Conservation (phyloP, 2,113 vertebrate species). For the Neofelis nebulosa region DNA sequence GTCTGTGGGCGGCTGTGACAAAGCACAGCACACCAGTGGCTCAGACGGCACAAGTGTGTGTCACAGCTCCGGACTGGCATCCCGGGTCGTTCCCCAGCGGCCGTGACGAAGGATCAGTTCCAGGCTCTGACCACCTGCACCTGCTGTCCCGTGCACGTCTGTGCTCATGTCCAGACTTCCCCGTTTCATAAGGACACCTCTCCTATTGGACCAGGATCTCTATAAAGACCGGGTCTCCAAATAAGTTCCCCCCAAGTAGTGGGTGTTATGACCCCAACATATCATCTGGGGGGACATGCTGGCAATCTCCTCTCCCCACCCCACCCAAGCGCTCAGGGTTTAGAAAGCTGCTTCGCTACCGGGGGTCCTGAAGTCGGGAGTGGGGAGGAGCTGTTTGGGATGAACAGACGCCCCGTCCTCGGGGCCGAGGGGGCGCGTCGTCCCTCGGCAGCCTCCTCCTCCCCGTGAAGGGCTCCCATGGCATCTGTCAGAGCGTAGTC, state of each 20-base stretch:
- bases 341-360: rapidly evolving
- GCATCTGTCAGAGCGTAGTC: rapidly evolving
- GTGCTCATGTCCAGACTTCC: background rate
- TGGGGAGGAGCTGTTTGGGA: rapidly evolving
- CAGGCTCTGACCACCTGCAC: background rate
- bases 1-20: background rate
- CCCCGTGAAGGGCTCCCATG: background rate
- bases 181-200: too few relatives aligned
- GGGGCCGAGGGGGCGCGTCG: background rate
- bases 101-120: too few relatives aligned
- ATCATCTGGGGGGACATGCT: too few relatives aligned
- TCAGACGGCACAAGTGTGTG: rapidly evolving
- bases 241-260: rapidly evolving
- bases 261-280: background rate
- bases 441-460: background rate
- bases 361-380: background rate
- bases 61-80: rapidly evolving
- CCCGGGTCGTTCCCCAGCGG: rapidly evolving
- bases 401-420: background rate
- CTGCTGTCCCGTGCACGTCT: background rate
- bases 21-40: rapidly evolving
- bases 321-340: background rate
- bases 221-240: background rate
- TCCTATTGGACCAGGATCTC: too few relatives aligned
- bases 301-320: background rate